Percentiles rank a stretch among this genome's conserved stretches.
phyloP scores from a whole-genome alignment of 37 sponge, comb jelly and placozoan genomes.

The Theonella swinhoei region DNA sequence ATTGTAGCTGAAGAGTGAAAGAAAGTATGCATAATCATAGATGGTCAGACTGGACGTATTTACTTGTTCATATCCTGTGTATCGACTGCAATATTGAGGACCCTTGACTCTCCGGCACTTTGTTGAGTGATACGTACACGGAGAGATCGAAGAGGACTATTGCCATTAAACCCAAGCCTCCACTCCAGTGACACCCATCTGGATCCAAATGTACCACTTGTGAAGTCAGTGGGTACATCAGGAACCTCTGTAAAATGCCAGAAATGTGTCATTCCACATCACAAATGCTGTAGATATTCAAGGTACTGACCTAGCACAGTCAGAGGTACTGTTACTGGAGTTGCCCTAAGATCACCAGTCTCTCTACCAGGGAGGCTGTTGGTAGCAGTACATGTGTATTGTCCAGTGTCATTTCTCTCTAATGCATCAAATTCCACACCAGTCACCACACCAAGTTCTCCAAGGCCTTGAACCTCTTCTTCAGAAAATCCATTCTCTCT shows the following conservation, averaged over 20 bases:
- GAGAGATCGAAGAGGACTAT: too few species aligned
- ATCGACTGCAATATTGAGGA: too few species aligned
- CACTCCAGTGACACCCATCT: constrained; percentile 46
- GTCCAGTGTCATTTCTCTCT: constrained; percentile 65
- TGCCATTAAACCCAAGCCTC: constrained; percentile 64
- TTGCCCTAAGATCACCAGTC: constrained; percentile 5
- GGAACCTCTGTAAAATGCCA: constrained; percentile 53
- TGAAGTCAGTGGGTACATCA: constrained; percentile 50
- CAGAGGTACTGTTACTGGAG: constrained; percentile 25
- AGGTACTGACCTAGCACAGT: constrained; percentile 62
- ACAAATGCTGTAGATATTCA: too few species aligned
- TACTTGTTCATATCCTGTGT: too few species aligned
- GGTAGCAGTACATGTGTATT: constrained; percentile 63
- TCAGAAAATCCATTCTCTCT: not conserved
- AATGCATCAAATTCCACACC: constrained; percentile 28
- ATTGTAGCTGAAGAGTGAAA: constrained; percentile 23
- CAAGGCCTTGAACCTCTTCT: not conserved
- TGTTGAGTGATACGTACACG: too few species aligned
- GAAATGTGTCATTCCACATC: too few species aligned
- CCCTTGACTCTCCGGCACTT: too few species aligned
- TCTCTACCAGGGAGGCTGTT: constrained; percentile 25
- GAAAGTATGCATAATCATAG: too few species aligned
- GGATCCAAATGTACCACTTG: not conserved
- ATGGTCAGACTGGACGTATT: too few species aligned
- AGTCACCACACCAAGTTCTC: constrained; percentile 47